Evolutionary conservation across 2,113 vertebrate species (phyloP).

Genomic region (Hypanus sabinus): DNA sequence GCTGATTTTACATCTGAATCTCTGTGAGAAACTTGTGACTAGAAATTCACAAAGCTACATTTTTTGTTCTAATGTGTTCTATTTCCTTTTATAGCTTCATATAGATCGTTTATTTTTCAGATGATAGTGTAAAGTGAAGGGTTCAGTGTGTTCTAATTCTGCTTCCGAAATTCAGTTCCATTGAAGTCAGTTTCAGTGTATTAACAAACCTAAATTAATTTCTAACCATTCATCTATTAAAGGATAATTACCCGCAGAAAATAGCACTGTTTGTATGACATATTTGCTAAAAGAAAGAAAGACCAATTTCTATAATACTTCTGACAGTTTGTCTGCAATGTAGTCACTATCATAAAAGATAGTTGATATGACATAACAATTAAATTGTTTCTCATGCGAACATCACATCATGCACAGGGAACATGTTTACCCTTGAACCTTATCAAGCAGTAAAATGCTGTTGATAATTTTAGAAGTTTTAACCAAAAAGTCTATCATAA

Average conservation of each 20-base stretch:
- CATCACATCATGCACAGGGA: background rate
- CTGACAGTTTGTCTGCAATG: too few relatives aligned
- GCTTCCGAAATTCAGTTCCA: too few relatives aligned
- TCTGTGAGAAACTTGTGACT: background rate
- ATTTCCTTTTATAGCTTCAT: too few relatives aligned
- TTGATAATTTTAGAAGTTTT: background rate
- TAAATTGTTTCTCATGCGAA: background rate
- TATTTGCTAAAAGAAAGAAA: background rate
- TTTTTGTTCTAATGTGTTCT: too few relatives aligned
- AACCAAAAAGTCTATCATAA: background rate
- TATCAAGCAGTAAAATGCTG: background rate
- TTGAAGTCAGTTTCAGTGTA: too few relatives aligned
- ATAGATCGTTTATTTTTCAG: too few relatives aligned
- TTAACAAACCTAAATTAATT: too few relatives aligned
- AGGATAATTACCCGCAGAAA: background rate
- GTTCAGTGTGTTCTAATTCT: too few relatives aligned
- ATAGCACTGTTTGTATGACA: background rate
- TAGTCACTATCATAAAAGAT: too few relatives aligned
- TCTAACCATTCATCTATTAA: background rate
- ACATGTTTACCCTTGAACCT: background rate
- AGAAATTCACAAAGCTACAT: too few relatives aligned
- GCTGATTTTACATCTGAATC: background rate
- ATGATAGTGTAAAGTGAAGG: too few relatives aligned
- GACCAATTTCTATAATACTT: too few relatives aligned
- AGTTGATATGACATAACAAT: background rate